Evolutionary conservation across 2,113 vertebrate genomes (phyloP), one percentile per base, ranked within the genome.

Genomic region (Rana temporaria): DNA sequence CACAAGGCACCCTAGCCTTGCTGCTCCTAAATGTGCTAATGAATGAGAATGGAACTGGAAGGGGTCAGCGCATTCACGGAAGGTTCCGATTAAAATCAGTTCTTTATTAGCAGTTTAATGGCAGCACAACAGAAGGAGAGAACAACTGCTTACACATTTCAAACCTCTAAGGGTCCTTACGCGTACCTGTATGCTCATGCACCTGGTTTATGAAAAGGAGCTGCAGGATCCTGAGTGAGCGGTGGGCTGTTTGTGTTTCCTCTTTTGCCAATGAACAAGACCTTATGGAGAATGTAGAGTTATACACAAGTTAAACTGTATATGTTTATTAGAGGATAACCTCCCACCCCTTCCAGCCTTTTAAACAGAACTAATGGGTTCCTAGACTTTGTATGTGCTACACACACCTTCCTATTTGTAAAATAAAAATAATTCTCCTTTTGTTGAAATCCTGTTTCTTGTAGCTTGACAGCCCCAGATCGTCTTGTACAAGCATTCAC

Each of bases 351-450:
- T 79, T 59, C 26, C 53, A 19, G 70, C 70, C 24, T 59, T 38
- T 79, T 24, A 68, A 66, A 78, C 64, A 66, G 34, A 18, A 60
- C 78, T 79, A 79, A 68, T 79, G 63, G 19, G 34, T 52, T 68
- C 30, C 52, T 59, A 34, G 24, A 57, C 48, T 34, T 53, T 69
- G 64, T 68, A 59, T 68, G 19, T 55, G 67, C 55, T 42, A 30
- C 64, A 57, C 30, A 79, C 53, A 38, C 77, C 55, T 79, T 69
- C 4, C 30, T 12, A 24, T 38, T 32, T 68, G 65, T 59, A 67
- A 78, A 67, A 56, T 78, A 55, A 67, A 78, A 67, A 67, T 78
- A 48, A 78, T 67, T 56, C 30, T 55, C 22, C 60, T 63, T 78
- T 56, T 55, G 64, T 53, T 59, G 18, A 69, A 69, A 68, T 79